Evolutionary conservation across 2,113 vertebrate species (phyloP).

Genomic region (Engraulis encrasicolus): DNA sequence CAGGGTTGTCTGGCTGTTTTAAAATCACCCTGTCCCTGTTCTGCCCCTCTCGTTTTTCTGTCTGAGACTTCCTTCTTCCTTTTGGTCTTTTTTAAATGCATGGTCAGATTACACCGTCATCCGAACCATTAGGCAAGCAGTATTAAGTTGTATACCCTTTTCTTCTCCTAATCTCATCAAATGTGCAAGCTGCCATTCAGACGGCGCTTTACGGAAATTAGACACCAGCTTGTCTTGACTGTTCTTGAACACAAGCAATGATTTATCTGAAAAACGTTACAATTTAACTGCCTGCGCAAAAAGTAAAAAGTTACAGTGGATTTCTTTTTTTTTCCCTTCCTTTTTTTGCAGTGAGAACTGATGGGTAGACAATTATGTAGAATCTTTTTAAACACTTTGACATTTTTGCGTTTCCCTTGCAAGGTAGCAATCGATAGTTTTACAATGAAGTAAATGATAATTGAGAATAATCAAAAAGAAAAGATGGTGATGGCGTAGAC

Average conservation of each 20-base stretch:
- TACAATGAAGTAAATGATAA: too few relatives aligned
- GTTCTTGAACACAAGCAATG: background rate
- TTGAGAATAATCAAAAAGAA: too few relatives aligned
- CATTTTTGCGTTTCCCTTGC: too few relatives aligned
- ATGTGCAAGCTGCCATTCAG: background rate
- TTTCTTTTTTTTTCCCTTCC: too few relatives aligned
- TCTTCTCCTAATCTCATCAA: background rate
- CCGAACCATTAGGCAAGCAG: background rate
- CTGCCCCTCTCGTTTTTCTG: background rate
- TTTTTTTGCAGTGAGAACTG: too few relatives aligned
- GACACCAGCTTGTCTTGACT: background rate
- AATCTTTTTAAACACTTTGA: too few relatives aligned
- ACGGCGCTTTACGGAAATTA: background rate
- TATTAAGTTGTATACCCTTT: background rate
- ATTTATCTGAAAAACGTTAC: background rate
- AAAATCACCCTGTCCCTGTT: background rate
- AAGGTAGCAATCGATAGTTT: too few relatives aligned
- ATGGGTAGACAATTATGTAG: too few relatives aligned
- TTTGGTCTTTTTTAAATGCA: background rate
- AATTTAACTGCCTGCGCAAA: too few relatives aligned
- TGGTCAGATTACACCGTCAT: slow-evolving; percentile 18
- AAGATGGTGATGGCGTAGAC: too few relatives aligned
- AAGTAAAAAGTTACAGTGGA: background rate
- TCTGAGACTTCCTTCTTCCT: background rate
- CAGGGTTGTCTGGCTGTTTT: background rate